phyloP scores from a whole-genome alignment of 2,888 invertebrate genomes.

The Dolichomitus sp. region DNA sequence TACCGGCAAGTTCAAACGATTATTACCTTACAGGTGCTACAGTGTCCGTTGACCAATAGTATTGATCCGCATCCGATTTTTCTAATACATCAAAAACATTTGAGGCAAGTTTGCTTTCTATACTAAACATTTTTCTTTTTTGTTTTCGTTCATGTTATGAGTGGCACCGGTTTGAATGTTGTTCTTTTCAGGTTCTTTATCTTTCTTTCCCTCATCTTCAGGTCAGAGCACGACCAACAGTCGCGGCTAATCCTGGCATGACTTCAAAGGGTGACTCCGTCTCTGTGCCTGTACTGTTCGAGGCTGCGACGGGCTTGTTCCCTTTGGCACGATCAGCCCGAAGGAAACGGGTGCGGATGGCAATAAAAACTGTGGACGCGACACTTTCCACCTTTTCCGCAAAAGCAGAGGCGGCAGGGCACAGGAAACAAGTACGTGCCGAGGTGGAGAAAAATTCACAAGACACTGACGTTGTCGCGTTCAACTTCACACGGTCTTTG shows the following conservation, averaged over 20 bases:
- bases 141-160: too few species aligned
- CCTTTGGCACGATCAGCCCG: constrained; percentile 27
- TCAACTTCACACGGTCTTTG: constrained; percentile 5
- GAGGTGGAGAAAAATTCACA: constrained; percentile 13
- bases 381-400: constrained; percentile 9
- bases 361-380: constrained; percentile 30
- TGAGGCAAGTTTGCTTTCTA: too few species aligned
- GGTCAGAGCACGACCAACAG: not conserved
- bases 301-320: not conserved
- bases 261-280: not conserved
- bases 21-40: too few species aligned
- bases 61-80: too few species aligned
- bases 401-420: not conserved
- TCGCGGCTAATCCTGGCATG: constrained; percentile 16
- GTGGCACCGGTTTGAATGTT: not conserved
- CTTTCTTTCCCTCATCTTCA: constrained; percentile 5
- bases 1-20: too few species aligned
- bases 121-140: too few species aligned
- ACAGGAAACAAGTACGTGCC: constrained; percentile 4
- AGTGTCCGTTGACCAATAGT: too few species aligned
- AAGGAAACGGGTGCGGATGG: constrained; percentile 7
- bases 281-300: constrained; percentile 10
- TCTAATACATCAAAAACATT: too few species aligned
- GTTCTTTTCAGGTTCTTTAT: not conserved
- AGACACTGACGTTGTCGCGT: not conserved